Conservation (phyloP, 1,140 invertebrate species). For the Hyposmocoma kahamanoa region DNA sequence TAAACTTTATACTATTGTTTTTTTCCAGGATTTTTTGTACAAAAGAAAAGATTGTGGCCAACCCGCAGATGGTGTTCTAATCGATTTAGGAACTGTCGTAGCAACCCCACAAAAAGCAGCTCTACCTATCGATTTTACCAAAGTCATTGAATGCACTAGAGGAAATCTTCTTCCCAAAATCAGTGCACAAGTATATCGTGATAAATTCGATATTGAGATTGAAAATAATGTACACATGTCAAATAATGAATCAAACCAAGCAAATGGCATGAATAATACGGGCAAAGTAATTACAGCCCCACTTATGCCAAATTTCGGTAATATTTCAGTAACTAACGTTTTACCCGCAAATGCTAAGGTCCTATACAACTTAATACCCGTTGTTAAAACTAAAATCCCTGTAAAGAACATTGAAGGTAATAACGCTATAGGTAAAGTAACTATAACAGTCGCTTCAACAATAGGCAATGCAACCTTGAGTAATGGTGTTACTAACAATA, state of each 20-base stretch:
- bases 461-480: not conserved
- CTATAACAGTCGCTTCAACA: constrained; percentile 3
- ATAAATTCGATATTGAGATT: constrained; percentile 22
- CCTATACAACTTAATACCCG: no score
- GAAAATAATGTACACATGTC: no score
- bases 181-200: not conserved
- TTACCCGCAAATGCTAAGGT: no score
- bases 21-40: constrained; percentile 21
- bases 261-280: no score
- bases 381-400: no score
- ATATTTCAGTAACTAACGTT: no score
- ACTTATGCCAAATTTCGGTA: no score
- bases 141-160: constrained; percentile 7
- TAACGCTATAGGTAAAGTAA: constrained; percentile 8
- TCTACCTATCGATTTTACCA: constrained; percentile 36
- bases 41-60: constrained; percentile 8
- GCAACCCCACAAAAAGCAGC: constrained; percentile 19
- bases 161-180: constrained; percentile 1
- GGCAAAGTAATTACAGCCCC: no score
- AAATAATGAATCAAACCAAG: no score
- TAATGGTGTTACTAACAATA: no score
- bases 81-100: constrained; percentile 14
- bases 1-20: no score
- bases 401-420: not conserved
- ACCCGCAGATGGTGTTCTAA: constrained; percentile 24